Evolutionary conservation across 2,888 invertebrate species (phyloP).

Genomic region (Lithophane semibrunnea): DNA sequence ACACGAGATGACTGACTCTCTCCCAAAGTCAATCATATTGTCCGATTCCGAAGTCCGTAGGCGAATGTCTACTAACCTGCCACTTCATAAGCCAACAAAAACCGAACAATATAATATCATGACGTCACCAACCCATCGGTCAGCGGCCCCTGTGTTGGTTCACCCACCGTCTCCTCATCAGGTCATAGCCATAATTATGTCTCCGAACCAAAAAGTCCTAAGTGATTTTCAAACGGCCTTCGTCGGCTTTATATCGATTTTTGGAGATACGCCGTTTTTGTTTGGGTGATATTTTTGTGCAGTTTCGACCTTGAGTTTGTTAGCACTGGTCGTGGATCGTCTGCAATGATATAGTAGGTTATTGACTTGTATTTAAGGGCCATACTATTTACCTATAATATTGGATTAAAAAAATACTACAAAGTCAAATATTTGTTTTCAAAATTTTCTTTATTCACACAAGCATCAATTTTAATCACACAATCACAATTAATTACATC

Average conservation of each 20-base stretch:
- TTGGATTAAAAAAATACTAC: background rate
- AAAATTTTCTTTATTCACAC: background rate
- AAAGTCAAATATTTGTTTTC: background rate
- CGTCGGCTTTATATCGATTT: slow-evolving; percentile 33
- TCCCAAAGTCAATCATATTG: slow-evolving; percentile 18
- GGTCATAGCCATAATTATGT: slow-evolving; percentile 52
- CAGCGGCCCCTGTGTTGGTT: slow-evolving; percentile 59
- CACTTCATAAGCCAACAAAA: slow-evolving; percentile 36
- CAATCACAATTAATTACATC: slow-evolving; percentile 46
- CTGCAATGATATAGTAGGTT: slow-evolving; percentile 28
- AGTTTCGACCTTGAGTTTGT: slow-evolving; percentile 36
- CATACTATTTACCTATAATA: background rate
- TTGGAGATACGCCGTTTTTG: slow-evolving; percentile 7
- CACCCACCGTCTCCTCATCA: slow-evolving; percentile 62
- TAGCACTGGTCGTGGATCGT: slow-evolving; percentile 9
- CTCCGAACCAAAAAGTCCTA: slow-evolving; percentile 41
- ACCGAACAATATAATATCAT: slow-evolving; percentile 53
- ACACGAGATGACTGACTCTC: slow-evolving; percentile 22
- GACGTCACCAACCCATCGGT: slow-evolving; percentile 63
- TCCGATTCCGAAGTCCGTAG: background rate
- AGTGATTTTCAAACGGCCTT: slow-evolving; percentile 7
- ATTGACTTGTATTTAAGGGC: slow-evolving; percentile 5
- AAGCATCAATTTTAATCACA: slow-evolving; percentile 14
- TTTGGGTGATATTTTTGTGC: slow-evolving; percentile 8
- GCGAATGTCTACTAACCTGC: slow-evolving; percentile 41